Base-by-base conservation (phyloP, 1,140 invertebrate species). In the Leguminivora glycinivorella region DNA sequence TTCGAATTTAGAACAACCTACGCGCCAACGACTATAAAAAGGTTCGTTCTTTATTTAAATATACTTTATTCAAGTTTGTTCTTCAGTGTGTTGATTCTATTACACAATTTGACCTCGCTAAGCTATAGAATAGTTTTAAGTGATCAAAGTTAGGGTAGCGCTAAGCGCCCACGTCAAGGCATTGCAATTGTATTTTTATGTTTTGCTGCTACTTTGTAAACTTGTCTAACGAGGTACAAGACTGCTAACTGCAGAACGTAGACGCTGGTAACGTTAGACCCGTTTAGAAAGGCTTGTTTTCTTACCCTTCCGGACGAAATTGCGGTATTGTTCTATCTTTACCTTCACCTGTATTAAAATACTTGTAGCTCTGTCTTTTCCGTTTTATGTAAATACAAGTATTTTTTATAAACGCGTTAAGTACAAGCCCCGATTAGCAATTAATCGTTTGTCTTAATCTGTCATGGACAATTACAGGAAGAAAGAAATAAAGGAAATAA, bases 91-190 rank as follows among this genome's bases (percentile, higher is more conserved):
- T 52, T 22, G 6, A n/a, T 22, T 52, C 19, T 24, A 63, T 63
- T 63, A 63, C 58, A 63, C 58, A 63, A 63, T 63, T 29, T 34
- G 58, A 63, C 58, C 58, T 63, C 58, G 58, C 58, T 10, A 29
- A 17, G 58, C n/a, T 31, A 63, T 63, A 22, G 31, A 63, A 34
- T 63, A 63, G 24, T 24, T 60, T 63, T 63, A 29, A 29, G 58
- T 29, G 58, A 63, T 63, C 22, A 34, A 60, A 63, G 58, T 63
- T 63, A 63, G 47, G 47, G 47, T 52, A 52, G 40, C 14, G 40
- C 40, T 43, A n/a, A 52, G 47, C 58, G 58, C 58, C 58, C 25
- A 63, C 25, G 25, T 63, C 26, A 29, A 60, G 58, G 26, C 26
- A 29, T 29, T 63, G 58, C 58, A 63, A 34, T 63, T 63, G 58